Evolutionary conservation across 2,797 vertebrate genomes (phyloP), one percentile per base, ranked within the genome.

Genomic region (Tachyglossus aculeatus): DNA sequence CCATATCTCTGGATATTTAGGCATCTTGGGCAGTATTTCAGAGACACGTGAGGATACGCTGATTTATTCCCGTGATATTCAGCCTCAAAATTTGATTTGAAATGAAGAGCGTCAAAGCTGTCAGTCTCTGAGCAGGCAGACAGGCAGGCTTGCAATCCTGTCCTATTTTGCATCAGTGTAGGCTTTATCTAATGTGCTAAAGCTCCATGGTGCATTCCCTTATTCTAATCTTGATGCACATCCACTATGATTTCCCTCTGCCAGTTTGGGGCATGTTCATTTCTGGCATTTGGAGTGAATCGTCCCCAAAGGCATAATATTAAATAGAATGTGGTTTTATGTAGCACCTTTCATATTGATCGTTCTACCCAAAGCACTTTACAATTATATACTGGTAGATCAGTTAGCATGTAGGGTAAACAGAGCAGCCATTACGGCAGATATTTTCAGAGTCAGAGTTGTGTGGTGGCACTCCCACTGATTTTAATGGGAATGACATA

Each of bases 381-480:
- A 60, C 54, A 25, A 59, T 7, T 9, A 67, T 74, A 47, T 51
- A 56, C 2, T 71, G 29, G 53, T 25, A 38, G 0, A 1, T 5
- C 36, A 55, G 48, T 48, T 78, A 51, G 21, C 27, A 58, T 1
- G 1, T 7, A 52, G 19, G 9, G 12, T 74, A 84, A 88, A 81
- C 31, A n/a, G 5, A 29, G 3, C 12, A 56, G 25, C 19, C 2
- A 37, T 70, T 18, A 34, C 4, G 5, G 0, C 21, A 25, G 48
- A 19, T 1, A 4, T 74, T 79, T 81, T 55, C 15, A 39, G 73
- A 68, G 5, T 14, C 25, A 48, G 16, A 54, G 6, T 50, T 59
- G 54, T 66, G n/a, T 36, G 48, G 6, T 65, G 15, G 56, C 22
- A 54, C 13, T 71, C 16, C 37, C 2, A 22, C 25, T 59, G 2